phyloP scores from a whole-genome alignment of 1,140 invertebrate species.

The Stegodyphus dumicola region DNA sequence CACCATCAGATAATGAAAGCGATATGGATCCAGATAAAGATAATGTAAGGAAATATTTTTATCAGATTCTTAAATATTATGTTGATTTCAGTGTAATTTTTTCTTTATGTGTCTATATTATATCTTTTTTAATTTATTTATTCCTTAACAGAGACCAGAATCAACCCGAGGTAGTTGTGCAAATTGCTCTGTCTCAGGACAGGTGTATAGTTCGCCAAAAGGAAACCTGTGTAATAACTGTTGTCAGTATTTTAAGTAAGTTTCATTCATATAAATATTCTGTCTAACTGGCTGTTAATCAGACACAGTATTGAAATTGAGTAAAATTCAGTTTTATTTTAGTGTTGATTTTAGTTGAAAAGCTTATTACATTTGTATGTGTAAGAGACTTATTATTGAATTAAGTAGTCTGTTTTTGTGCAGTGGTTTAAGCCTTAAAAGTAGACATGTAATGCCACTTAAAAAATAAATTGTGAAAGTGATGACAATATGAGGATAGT shows the following conservation, averaged over 20 bases:
- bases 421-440: no score
- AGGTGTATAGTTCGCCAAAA: slow-evolving; percentile 78
- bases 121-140: not conserved
- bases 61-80: not conserved
- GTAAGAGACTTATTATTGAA: no score
- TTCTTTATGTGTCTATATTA: not conserved
- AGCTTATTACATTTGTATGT: no score
- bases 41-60: slow-evolving; percentile 66
- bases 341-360: no score
- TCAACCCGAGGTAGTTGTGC: slow-evolving; percentile 71
- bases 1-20: slow-evolving; percentile 85
- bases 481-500: no score
- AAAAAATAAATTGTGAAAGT: no score
- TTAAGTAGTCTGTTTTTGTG: no score
- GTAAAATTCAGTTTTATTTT: no score
- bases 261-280: not conserved
- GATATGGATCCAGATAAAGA: slow-evolving; percentile 70
- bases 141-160: slow-evolving; percentile 38
- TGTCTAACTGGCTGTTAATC: no score
- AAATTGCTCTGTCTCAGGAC: slow-evolving; percentile 77
- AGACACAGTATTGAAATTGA: no score
- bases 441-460: no score
- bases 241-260: slow-evolving; percentile 74
- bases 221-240: slow-evolving; percentile 82
- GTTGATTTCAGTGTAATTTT: not conserved